phyloP scores from a whole-genome alignment of 2,797 vertebrate genomes.

The Aldrovandia affinis region DNA sequence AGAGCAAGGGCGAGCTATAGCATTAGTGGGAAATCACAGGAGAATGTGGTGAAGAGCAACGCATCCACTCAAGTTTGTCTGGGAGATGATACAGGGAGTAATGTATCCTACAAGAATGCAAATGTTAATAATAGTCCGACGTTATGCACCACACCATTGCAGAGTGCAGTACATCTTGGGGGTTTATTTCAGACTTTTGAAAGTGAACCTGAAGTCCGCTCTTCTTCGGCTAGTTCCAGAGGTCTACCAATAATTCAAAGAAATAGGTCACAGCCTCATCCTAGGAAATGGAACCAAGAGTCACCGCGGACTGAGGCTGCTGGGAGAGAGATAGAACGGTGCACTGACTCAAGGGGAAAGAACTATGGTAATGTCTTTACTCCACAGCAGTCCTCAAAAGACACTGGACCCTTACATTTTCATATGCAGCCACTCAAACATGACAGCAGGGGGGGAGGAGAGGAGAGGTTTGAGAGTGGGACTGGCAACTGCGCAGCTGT shows the following conservation, averaged over 20 bases:
- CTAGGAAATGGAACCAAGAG: slow-evolving; percentile 31
- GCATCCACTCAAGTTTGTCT: slow-evolving; percentile 16
- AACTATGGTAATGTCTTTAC: slow-evolving; percentile 15
- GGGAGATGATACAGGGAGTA: slow-evolving; percentile 26
- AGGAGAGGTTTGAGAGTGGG: slow-evolving; percentile 1
- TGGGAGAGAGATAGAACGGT: slow-evolving; percentile 32
- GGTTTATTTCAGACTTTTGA: slow-evolving; percentile 47
- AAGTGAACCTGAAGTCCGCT: slow-evolving; percentile 42
- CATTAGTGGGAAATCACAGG: background rate
- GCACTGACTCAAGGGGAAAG: slow-evolving; percentile 33
- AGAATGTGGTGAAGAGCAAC: slow-evolving; percentile 16
- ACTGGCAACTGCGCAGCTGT: slow-evolving; percentile 47
- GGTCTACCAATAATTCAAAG: slow-evolving; percentile 20
- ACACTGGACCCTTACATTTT: slow-evolving; percentile 15
- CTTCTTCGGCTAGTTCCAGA: slow-evolving; percentile 39
- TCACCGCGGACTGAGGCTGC: slow-evolving; percentile 30
- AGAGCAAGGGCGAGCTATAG: slow-evolving; percentile 13
- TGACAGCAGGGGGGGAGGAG: slow-evolving; percentile 24
- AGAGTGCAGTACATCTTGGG: slow-evolving; percentile 43
- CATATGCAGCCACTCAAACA: slow-evolving; percentile 15
- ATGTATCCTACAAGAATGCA: slow-evolving; percentile 1
- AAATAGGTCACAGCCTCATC: slow-evolving; percentile 21
- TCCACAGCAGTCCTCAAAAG: slow-evolving; percentile 37
- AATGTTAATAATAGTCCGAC: slow-evolving; percentile 32
- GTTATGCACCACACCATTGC: slow-evolving; percentile 49